Evolutionary conservation across 2,113 vertebrate species (phyloP).

Genomic region (Hemibagrus wyckioides): DNA sequence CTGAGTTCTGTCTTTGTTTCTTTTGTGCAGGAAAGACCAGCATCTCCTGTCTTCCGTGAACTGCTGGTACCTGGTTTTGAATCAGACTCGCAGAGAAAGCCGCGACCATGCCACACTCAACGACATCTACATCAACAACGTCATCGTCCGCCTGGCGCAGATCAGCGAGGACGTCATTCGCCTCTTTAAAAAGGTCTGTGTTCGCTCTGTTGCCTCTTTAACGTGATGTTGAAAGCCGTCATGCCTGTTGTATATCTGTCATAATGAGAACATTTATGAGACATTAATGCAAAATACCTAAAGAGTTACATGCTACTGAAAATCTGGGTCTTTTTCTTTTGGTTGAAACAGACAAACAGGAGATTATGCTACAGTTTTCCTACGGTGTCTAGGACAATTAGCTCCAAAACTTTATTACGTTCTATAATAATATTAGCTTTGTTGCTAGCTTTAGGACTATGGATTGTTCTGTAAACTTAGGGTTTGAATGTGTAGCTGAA

Average conservation of each 20-base stretch:
- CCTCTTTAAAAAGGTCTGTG: slow-evolving; percentile 96
- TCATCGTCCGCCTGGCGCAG: slow-evolving; percentile 93
- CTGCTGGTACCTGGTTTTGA: slow-evolving; percentile 97
- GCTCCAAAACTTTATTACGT: neutral
- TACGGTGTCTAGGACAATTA: too few species aligned
- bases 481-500: neutral
- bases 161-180: slow-evolving; percentile 98
- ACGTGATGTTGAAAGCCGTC: neutral
- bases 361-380: too few species aligned
- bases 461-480: neutral
- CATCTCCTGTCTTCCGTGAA: slow-evolving; percentile 94
- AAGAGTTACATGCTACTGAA: neutral
- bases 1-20: slow-evolving; percentile 40
- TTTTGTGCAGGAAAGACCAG: slow-evolving; percentile 88
- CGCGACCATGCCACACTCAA: slow-evolving; percentile 94
- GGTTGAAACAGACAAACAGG: neutral
- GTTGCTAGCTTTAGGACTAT: neutral
- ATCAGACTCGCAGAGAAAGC: slow-evolving; percentile 94
- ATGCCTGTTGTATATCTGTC: neutral
- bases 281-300: neutral
- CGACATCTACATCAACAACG: slow-evolving; percentile 98
- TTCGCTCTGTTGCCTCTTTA: neutral
- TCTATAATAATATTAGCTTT: neutral
- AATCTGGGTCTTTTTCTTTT: neutral
- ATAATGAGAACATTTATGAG: neutral